phyloP scores from a whole-genome alignment of 2,797 vertebrate genomes.

The Myripristis murdjan region DNA sequence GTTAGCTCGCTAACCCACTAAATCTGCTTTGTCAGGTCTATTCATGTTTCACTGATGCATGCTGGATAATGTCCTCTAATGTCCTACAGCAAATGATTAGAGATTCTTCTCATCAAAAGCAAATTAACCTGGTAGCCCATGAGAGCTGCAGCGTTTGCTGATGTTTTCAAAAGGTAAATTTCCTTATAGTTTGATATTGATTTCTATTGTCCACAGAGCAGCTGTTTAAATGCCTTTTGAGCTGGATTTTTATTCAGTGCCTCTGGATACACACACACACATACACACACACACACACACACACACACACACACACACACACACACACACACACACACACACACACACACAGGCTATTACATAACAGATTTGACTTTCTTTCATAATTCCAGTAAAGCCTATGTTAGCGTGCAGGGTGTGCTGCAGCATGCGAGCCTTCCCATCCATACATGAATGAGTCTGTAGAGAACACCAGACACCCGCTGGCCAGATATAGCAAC shows the following conservation, averaged over 20 bases:
- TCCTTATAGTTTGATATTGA: slow-evolving; percentile 44
- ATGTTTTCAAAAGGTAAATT: slow-evolving; percentile 40
- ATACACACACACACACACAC: too few relatives aligned
- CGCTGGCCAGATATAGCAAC: background rate
- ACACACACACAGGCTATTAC: background rate
- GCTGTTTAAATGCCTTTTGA: background rate
- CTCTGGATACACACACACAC: too few relatives aligned
- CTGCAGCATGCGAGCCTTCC: too few relatives aligned
- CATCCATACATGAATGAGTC: background rate
- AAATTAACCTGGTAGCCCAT: slow-evolving; percentile 43
- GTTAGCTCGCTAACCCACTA: too few relatives aligned
- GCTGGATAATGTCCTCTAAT: slow-evolving; percentile 38
- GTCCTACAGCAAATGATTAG: slow-evolving; percentile 61
- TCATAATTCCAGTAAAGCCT: background rate
- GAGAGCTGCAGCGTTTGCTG: slow-evolving; percentile 37
- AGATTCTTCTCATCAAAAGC: slow-evolving; percentile 48
- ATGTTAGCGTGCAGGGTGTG: background rate
- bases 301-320: too few relatives aligned
- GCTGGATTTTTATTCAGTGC: too few relatives aligned
- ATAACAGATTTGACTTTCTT: background rate
- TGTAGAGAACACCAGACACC: background rate
- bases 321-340: background rate
- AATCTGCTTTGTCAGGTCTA: too few relatives aligned
- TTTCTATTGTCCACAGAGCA: background rate
- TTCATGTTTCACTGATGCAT: slow-evolving; percentile 39